Percentiles rank a stretch among this genome's conserved stretches.
Conservation (phyloP, 2,797 vertebrate genomes). For the Acridotheres tristis region DNA sequence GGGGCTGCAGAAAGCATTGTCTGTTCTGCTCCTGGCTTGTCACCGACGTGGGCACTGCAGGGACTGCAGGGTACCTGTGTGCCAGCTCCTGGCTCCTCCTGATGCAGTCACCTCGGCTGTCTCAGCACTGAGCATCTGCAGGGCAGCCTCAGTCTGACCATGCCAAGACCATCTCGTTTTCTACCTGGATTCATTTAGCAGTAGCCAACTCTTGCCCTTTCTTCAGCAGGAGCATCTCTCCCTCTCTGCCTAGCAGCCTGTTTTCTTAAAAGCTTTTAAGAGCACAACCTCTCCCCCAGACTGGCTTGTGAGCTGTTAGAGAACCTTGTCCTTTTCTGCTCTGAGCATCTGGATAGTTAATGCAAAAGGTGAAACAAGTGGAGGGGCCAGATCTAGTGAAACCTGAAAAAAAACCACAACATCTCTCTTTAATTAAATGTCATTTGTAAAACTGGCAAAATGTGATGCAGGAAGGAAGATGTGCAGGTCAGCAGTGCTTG, state of each 20-base stretch:
- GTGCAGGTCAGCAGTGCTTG: neutral
- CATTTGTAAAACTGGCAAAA: neutral
- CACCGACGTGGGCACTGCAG: accelerated
- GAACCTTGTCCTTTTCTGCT: neutral
- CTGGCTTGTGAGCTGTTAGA: accelerated
- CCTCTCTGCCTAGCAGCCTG: neutral
- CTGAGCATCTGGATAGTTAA: neutral
- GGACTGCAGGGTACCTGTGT: neutral
- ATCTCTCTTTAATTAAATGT: neutral
- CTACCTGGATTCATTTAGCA: neutral
- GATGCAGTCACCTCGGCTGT: neutral
- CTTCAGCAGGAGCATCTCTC: neutral
- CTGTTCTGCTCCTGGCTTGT: neutral
- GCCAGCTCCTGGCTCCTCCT: neutral
- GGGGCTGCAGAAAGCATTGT: neutral
- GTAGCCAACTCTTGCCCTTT: neutral
- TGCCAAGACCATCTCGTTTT: neutral
- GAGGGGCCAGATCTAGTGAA: neutral
- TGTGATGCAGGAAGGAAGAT: neutral
- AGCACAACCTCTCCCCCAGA: neutral
- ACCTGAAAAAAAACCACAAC: neutral
- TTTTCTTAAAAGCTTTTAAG: neutral
- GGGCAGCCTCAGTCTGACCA: neutral
- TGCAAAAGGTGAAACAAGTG: neutral
- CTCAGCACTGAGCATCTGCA: neutral